Evolutionary conservation across 2,113 vertebrate species (phyloP).

Genomic region (Malurus elegans): DNA sequence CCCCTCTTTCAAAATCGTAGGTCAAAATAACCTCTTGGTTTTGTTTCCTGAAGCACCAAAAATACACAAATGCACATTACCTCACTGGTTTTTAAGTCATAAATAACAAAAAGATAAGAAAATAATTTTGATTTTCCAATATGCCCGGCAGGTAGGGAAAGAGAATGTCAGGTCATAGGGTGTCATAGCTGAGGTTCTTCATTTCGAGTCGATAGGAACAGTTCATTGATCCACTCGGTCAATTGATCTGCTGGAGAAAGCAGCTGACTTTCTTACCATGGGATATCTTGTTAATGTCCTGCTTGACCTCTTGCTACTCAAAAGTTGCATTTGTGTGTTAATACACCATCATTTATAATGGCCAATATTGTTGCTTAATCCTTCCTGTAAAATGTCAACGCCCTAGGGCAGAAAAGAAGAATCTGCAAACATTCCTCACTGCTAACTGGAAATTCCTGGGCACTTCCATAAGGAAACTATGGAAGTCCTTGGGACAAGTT

Average conservation of each 20-base stretch:
- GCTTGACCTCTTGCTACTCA: not conserved
- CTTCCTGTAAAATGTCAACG: rapidly evolving
- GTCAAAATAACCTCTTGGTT: not conserved
- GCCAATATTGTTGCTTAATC: not conserved
- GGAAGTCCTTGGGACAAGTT: not conserved
- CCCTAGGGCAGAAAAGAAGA: not conserved
- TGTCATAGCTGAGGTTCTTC: not conserved
- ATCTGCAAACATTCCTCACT: not conserved
- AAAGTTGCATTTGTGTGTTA: not conserved
- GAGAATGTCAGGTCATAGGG: not conserved
- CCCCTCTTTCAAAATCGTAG: not conserved
- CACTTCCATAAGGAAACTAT: not conserved
- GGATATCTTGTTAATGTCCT: not conserved
- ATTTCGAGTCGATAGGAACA: not conserved
- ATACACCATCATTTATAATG: not conserved
- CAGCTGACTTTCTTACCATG: not conserved
- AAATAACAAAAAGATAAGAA: not conserved
- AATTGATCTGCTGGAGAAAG: not conserved
- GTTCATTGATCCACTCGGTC: not conserved
- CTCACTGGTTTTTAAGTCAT: not conserved
- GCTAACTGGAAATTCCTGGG: not conserved
- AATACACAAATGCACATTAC: not conserved
- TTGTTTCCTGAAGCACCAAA: not conserved
- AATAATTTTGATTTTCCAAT: not conserved
- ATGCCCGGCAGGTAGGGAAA: not conserved